Conservation (phyloP, 2,888 invertebrate species). For the Lacanobia oleracea region DNA sequence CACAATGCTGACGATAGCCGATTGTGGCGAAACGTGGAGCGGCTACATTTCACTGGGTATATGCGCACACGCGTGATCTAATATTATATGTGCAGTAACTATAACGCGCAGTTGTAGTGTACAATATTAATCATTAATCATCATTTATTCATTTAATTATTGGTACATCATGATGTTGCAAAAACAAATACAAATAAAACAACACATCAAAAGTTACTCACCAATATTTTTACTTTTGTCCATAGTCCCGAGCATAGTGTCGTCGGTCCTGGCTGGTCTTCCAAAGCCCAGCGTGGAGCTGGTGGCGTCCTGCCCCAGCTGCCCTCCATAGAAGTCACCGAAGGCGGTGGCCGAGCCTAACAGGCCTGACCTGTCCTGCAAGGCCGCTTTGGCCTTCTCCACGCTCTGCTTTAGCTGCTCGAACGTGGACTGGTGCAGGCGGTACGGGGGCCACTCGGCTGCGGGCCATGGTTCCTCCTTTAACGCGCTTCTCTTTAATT, state of each 20-base stretch:
- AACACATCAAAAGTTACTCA: slow-evolving; percentile 68
- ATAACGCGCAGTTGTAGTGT: background rate
- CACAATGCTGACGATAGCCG: slow-evolving; percentile 8
- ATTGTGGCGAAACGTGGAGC: slow-evolving; percentile 3
- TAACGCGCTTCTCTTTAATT: slow-evolving; percentile 93
- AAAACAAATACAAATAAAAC: background rate
- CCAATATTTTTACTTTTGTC: slow-evolving; percentile 86
- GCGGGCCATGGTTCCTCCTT: slow-evolving; percentile 91
- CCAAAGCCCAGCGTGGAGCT: slow-evolving; percentile 82
- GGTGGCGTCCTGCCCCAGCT: slow-evolving; percentile 84
- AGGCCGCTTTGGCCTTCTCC: slow-evolving; percentile 96
- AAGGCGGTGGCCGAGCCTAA: slow-evolving; percentile 94
- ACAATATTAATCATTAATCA: too few species aligned
- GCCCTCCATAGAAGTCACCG: slow-evolving; percentile 92
- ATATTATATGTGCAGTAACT: too few species aligned
- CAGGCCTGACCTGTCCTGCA: slow-evolving; percentile 93
- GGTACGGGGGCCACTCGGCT: slow-evolving; percentile 94
- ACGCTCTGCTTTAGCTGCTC: slow-evolving; percentile 97
- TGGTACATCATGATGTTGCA: background rate
- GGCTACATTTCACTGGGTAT: background rate
- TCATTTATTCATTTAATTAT: too few species aligned
- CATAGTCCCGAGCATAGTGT: slow-evolving; percentile 84
- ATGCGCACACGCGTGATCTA: background rate
- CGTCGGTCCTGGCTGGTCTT: slow-evolving; percentile 82
- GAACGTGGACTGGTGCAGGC: slow-evolving; percentile 96